These are phyloP conservation scores for Papilio protenor DNA, from an alignment of 2,888 invertebrate species.

Conservation along the genomic window DNA sequence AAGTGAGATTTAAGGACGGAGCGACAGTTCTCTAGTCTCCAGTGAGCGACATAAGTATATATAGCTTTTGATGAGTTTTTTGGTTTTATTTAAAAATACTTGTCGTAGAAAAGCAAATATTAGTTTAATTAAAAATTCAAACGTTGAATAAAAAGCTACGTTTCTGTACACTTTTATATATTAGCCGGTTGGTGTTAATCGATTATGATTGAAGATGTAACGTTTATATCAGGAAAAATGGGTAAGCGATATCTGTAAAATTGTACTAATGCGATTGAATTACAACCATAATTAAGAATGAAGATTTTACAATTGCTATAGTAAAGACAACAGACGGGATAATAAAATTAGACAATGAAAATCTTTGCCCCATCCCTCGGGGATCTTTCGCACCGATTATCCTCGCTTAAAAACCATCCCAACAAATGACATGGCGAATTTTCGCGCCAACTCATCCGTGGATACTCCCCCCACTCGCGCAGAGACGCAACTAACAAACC, in stretches of 20 bases:
- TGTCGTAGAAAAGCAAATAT: neutral
- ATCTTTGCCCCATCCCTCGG: constrained; percentile 26
- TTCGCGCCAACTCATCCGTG: constrained; percentile 64
- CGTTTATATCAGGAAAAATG: neutral
- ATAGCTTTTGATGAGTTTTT: neutral
- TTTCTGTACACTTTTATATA: neutral
- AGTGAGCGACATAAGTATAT: neutral
- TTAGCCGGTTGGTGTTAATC: too few species aligned
- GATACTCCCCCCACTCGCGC: constrained; percentile 56
- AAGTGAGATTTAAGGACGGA: constrained; percentile 15
- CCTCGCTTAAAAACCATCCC: constrained; percentile 52
- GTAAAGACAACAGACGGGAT: constrained; percentile 9
- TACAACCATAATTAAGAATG: too few species aligned
- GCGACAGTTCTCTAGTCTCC: neutral
- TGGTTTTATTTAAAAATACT: neutral
- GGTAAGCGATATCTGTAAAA: too few species aligned
- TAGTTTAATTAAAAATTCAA: neutral
- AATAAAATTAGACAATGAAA: constrained; percentile 36
- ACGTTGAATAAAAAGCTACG: neutral
- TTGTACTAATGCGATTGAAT: too few species aligned
- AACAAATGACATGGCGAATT: constrained; percentile 73
- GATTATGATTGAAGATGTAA: neutral
- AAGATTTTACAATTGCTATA: neutral
- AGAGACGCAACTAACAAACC: constrained; percentile 74
- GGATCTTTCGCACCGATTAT: constrained; percentile 28